phyloP scores from a whole-genome alignment of 2,888 invertebrate species.

The Silvanus unidentatus region DNA sequence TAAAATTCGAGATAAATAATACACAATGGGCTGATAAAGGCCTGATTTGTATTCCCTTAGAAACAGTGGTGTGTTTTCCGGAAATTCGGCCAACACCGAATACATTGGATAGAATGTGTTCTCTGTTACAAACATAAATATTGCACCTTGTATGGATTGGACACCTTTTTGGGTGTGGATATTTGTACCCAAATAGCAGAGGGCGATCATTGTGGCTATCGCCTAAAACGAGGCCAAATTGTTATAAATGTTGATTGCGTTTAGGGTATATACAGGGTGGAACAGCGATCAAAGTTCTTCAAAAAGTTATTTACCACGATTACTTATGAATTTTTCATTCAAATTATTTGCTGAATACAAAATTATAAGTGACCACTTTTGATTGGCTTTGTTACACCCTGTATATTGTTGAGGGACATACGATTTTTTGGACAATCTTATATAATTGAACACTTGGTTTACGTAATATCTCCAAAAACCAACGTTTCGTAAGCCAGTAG shows the following conservation, averaged over 20 bases:
- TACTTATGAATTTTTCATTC: no score
- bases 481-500: constrained; percentile 69
- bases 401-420: constrained; percentile 48
- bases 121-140: constrained; percentile 84
- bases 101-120: constrained; percentile 91
- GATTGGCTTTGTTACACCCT: no score
- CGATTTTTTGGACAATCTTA: constrained; percentile 76
- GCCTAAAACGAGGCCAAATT: no score
- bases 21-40: constrained; percentile 71
- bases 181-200: constrained; percentile 76
- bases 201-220: constrained; percentile 71
- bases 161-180: constrained; percentile 72
- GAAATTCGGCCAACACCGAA: constrained; percentile 78
- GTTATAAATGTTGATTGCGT: no score
- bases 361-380: no score
- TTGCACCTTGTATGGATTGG: constrained; percentile 80
- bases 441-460: constrained; percentile 76
- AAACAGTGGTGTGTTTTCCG: constrained; percentile 73
- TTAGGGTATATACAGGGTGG: neutral
- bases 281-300: constrained; percentile 1
- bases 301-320: no score
- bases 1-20: constrained; percentile 73
- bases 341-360: no score
- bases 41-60: constrained; percentile 77
- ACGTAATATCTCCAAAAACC: constrained; percentile 64